Percentiles rank a stretch among this genome's conserved stretches.
These are phyloP conservation scores for Frankliniella intonsa DNA, from an alignment of 2,888 invertebrate species.

Conservation along the genomic window DNA sequence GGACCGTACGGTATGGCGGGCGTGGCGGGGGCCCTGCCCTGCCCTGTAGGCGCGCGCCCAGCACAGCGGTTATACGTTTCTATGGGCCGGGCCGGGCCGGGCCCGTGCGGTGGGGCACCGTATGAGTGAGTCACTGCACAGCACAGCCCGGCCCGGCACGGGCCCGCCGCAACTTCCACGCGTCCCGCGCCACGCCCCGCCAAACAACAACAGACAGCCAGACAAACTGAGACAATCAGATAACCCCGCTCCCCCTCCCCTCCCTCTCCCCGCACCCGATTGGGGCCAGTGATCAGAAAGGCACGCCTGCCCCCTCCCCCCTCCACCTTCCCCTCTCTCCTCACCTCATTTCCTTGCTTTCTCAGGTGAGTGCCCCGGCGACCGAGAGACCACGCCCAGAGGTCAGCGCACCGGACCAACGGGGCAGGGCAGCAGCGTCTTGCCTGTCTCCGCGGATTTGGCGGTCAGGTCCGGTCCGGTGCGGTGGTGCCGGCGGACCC, in stretches of 20 bases:
- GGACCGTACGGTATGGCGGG: background rate
- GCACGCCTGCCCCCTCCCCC: background rate
- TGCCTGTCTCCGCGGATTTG: too few species aligned
- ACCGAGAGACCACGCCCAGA: constrained; percentile 9
- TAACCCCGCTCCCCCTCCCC: background rate
- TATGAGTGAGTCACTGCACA: background rate
- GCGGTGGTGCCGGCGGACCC: too few species aligned
- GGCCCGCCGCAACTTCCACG: background rate
- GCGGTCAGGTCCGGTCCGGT: too few species aligned
- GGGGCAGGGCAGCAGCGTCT: background rate
- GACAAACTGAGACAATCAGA: background rate
- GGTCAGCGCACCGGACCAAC: background rate
- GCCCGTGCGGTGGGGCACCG: too few species aligned
- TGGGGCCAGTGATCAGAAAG: background rate
- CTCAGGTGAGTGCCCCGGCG: constrained; percentile 4
- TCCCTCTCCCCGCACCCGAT: background rate
- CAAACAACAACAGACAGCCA: background rate
- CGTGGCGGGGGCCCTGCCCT: background rate
- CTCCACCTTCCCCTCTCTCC: background rate
- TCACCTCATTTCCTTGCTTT: background rate
- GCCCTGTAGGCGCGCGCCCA: background rate
- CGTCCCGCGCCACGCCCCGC: background rate
- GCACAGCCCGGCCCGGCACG: too few species aligned
- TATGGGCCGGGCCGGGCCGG: too few species aligned
- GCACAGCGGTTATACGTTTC: too few species aligned